Conservation (phyloP, 2,113 vertebrate genomes). For the Egretta garzetta region DNA sequence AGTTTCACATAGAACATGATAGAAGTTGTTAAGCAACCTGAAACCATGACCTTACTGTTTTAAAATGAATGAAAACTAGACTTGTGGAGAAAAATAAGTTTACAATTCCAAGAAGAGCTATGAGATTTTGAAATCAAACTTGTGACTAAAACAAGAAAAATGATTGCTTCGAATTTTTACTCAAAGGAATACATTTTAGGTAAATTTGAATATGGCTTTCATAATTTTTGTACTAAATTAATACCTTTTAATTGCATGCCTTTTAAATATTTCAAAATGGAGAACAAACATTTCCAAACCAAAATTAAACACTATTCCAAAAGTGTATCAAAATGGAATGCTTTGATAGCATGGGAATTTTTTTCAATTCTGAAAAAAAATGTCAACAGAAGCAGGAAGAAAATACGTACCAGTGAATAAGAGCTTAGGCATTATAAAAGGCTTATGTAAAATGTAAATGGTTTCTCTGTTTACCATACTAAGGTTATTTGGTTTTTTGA, state of each 20-base stretch:
- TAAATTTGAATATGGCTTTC: not conserved
- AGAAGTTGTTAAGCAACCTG: not conserved
- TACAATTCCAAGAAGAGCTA: not conserved
- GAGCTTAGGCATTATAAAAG: not conserved
- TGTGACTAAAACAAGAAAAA: not conserved
- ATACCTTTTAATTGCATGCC: not conserved
- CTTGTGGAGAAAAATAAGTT: not conserved
- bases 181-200: not conserved
- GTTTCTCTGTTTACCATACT: not conserved
- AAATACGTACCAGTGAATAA: not conserved
- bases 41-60: not conserved
- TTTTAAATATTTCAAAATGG: not conserved
- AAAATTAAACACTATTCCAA: not conserved
- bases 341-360: not conserved
- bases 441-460: not conserved
- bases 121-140: not conserved
- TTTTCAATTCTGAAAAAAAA: not conserved
- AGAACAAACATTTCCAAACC: not conserved
- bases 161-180: not conserved
- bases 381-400: not conserved
- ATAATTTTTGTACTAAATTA: not conserved
- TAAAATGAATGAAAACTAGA: not conserved
- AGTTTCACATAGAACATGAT: not conserved
- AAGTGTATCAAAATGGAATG: not conserved
- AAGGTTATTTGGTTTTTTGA: not conserved